phyloP scores from a whole-genome alignment of 2,888 invertebrate species.

The Cremastobaeus sp. region DNA sequence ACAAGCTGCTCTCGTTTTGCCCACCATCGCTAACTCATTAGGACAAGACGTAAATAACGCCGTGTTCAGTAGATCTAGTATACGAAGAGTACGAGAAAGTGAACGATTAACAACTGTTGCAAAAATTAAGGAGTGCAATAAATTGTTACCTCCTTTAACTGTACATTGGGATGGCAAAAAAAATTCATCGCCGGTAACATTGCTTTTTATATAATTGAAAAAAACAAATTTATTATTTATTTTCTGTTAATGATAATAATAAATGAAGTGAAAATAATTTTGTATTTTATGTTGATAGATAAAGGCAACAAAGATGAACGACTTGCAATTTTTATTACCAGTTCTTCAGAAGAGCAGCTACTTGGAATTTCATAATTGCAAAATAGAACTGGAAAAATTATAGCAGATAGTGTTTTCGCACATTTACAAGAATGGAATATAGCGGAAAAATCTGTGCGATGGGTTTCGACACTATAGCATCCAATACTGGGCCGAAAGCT shows the following conservation, averaged over 20 bases:
- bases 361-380: conserved; percentile 6
- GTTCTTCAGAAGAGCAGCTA: conserved; percentile 3
- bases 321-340: not conserved
- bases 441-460: conserved; percentile 2
- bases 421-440: not conserved
- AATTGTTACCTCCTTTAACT: not conserved
- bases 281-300: conserved; percentile 1
- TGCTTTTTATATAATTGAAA: no score
- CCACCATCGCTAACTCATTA: not conserved
- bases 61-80: not conserved
- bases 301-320: conserved; percentile 7
- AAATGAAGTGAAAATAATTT: no score
- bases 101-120: not conserved
- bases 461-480: conserved; percentile 59
- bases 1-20: no score
- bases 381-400: not conserved
- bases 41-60: not conserved
- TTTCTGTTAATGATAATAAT: no score
- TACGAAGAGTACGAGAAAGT: not conserved
- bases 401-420: conserved; percentile 6
- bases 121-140: not conserved
- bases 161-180: conserved; percentile 13
- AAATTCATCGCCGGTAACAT: no score
- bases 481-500: conserved; percentile 57
- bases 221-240: no score